These are phyloP conservation scores for Gari tellinella DNA, from an alignment of 2,888 invertebrate species.

Conservation along the genomic window DNA sequence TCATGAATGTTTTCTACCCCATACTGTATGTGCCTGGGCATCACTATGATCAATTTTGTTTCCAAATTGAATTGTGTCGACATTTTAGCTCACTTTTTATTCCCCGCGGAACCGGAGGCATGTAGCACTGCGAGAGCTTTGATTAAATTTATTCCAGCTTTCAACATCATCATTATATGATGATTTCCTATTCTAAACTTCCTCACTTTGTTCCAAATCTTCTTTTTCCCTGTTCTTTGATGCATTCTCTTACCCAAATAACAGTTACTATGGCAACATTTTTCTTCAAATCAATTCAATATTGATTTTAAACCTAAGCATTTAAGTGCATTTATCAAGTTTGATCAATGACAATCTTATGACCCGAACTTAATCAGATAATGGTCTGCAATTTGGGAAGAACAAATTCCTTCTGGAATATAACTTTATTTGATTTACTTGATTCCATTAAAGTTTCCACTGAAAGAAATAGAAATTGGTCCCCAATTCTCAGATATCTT, in stretches of 20 bases:
- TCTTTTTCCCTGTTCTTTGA: constrained; percentile 29
- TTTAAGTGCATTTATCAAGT: constrained; percentile 49
- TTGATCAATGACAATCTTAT: constrained; percentile 30
- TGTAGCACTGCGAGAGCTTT: constrained; percentile 53
- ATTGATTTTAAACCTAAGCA: constrained; percentile 56
- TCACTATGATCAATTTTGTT: constrained; percentile 58
- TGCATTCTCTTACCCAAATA: constrained; percentile 56
- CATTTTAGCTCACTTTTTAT: constrained; percentile 56
- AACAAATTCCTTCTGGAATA: constrained; percentile 3
- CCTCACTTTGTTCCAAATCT: constrained; percentile 26
- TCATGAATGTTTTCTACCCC: constrained; percentile 9
- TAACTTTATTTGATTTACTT: constrained; percentile 13
- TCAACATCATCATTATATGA: constrained; percentile 57
- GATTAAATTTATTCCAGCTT: constrained; percentile 66
- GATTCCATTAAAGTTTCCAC: constrained; percentile 3
- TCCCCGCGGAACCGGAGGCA: constrained; percentile 53
- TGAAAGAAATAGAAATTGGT: neutral
- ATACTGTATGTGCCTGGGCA: constrained; percentile 37
- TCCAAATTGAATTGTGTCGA: constrained; percentile 63
- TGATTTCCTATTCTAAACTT: constrained; percentile 57
- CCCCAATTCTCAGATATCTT: neutral
- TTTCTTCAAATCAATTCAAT: constrained; percentile 29
- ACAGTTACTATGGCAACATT: constrained; percentile 54
- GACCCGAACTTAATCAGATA: constrained; percentile 33
- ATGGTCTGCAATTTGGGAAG: constrained; percentile 21